Conservation (phyloP, 2,888 invertebrate species). For the Hypomecis punctinalis region DNA sequence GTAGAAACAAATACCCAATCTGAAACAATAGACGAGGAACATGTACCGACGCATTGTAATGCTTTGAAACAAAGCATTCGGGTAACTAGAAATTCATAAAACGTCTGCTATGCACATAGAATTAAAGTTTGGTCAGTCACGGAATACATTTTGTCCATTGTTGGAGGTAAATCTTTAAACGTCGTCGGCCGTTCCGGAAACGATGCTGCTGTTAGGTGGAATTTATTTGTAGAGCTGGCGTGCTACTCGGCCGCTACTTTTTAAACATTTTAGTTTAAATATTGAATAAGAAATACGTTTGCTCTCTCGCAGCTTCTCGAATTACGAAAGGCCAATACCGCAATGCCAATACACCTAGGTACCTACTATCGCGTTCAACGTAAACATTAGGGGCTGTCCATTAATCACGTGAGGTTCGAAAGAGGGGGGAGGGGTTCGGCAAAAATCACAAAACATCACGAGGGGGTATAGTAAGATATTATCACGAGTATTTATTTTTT, state of each 20-base stretch:
- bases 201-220: slow-evolving; percentile 30
- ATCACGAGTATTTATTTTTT: too few species aligned
- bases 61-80: slow-evolving; percentile 63
- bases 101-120: slow-evolving; percentile 61
- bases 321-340: slow-evolving; percentile 18
- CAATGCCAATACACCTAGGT: slow-evolving; percentile 5
- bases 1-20: slow-evolving; percentile 32
- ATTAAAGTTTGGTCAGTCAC: slow-evolving; percentile 60
- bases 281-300: slow-evolving; percentile 8
- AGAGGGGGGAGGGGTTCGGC: too few species aligned
- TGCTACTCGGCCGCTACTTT: slow-evolving; percentile 8
- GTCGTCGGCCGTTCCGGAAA: slow-evolving; percentile 42
- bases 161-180: slow-evolving; percentile 48
- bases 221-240: slow-evolving; percentile 31
- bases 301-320: slow-evolving; percentile 7
- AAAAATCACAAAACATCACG: too few species aligned
- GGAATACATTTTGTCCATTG: slow-evolving; percentile 63
- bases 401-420: too few species aligned
- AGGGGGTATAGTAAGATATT: too few species aligned
- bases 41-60: slow-evolving; percentile 55
- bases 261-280: slow-evolving; percentile 13
- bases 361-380: slow-evolving; percentile 28
- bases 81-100: slow-evolving; percentile 59
- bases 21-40: slow-evolving; percentile 48
- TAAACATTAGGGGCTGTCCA: too few species aligned